A percentile compares a stretch with the other conserved stretches of the same genome.
phyloP scores from a whole-genome alignment of 2,113 vertebrate species.

The Odontesthes bonariensis region DNA sequence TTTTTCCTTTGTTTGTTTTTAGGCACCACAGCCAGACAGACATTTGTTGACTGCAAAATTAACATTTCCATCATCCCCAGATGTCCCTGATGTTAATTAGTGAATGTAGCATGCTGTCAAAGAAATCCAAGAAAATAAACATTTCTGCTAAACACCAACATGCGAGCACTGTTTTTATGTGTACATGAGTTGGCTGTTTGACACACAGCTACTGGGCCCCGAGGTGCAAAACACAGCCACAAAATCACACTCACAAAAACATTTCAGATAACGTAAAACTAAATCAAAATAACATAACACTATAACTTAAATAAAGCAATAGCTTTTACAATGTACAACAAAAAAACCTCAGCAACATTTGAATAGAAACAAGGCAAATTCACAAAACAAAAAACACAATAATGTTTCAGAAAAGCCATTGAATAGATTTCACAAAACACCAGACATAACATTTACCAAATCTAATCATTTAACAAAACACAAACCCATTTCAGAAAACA shows the following conservation, averaged over 20 bases:
- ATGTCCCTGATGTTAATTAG: slow-evolving; percentile 3
- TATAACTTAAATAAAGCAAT: neutral
- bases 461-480: no score
- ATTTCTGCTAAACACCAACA: neutral
- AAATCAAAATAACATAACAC: no score
- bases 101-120: neutral
- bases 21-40: no score
- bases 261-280: neutral
- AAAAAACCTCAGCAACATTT: no score
- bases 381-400: neutral
- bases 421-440: no score
- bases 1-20: no score
- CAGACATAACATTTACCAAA: no score
- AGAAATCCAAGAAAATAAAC: no score
- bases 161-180: neutral
- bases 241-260: neutral
- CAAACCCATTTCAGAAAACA: no score
- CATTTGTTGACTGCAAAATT: neutral
- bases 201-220: neutral
- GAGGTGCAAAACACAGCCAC: neutral
- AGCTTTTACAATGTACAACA: neutral
- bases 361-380: neutral
- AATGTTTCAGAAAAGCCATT: no score
- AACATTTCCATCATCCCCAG: neutral
- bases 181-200: neutral